Conservation (phyloP, 30 jellyfish, hydroid and myxozoan species). For the Aurelia coerulea region DNA sequence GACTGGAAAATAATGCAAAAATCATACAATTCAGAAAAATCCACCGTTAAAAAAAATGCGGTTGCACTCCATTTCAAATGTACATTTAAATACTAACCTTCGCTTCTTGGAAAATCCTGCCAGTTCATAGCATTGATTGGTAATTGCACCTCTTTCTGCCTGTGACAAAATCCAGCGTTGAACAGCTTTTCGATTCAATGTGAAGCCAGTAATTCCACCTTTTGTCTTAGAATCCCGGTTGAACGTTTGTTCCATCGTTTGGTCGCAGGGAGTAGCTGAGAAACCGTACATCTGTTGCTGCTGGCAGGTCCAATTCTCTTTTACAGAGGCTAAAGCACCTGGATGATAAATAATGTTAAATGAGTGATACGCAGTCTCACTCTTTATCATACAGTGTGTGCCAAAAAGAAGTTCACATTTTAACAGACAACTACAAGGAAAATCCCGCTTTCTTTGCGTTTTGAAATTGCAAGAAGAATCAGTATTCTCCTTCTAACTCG, state of each 20-base stretch:
- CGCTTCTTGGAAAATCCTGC: conserved; percentile 1
- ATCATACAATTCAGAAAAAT: too few species aligned
- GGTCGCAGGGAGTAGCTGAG: conserved; percentile 45
- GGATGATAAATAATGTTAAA: neutral
- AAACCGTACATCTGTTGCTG: conserved; percentile 29
- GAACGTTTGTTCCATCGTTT: conserved; percentile 20
- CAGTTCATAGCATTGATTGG: conserved; percentile 10
- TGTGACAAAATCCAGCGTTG: conserved; percentile 21
- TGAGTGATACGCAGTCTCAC: neutral
- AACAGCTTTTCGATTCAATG: conserved; percentile 13
- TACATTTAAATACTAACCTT: too few species aligned
- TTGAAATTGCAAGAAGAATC: too few species aligned
- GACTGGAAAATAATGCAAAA: too few species aligned
- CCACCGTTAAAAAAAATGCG: too few species aligned
- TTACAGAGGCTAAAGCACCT: conserved; percentile 20
- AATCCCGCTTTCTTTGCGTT: neutral
- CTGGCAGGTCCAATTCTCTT: conserved; percentile 42
- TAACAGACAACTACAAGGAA: neutral
- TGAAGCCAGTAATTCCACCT: conserved; percentile 5
- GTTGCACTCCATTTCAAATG: too few species aligned
- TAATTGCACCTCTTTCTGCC: conserved; percentile 19
- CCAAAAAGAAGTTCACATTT: neutral
- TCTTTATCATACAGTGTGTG: neutral
- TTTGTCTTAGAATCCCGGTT: conserved; percentile 13
- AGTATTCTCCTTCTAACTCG: too few species aligned